These are phyloP conservation scores for Enteromius anoplus DNA, from an alignment of 2,797 vertebrate genomes.

Conservation along the genomic window DNA sequence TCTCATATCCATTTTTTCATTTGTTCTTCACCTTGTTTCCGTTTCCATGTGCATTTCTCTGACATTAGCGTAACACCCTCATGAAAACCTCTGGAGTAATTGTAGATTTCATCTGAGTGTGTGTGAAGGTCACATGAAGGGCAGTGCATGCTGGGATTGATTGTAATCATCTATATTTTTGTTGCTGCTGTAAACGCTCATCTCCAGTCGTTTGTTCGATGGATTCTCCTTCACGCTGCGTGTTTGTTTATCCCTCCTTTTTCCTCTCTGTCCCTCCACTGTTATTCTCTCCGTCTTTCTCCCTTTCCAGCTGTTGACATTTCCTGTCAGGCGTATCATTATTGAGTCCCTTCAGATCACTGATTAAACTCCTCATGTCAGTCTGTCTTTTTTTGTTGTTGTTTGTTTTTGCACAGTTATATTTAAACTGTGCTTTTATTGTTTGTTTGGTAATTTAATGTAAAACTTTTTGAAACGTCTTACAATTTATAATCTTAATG, in stretches of 20 bases:
- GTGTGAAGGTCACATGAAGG: slow-evolving; percentile 29
- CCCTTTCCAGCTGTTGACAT: slow-evolving; percentile 67
- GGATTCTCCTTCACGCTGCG: not conserved
- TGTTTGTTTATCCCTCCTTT: slow-evolving; percentile 15
- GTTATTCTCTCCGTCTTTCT: slow-evolving; percentile 7
- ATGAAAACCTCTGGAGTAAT: slow-evolving; percentile 1
- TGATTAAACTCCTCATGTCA: slow-evolving; percentile 64
- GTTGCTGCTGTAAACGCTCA: slow-evolving; percentile 26
- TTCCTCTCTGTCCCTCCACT: not conserved
- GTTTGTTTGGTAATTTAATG: too few relatives aligned
- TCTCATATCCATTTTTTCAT: not conserved
- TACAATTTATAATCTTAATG: too few relatives aligned
- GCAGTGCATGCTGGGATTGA: slow-evolving; percentile 32
- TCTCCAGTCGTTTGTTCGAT: slow-evolving; percentile 11
- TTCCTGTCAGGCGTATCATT: slow-evolving; percentile 77
- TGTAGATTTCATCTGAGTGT: not conserved
- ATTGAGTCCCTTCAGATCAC: slow-evolving; percentile 71
- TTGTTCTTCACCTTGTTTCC: not conserved
- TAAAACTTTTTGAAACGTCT: too few relatives aligned
- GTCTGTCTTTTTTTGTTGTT: not conserved
- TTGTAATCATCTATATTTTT: slow-evolving; percentile 45
- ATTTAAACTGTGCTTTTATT: too few relatives aligned
- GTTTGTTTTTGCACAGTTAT: slow-evolving; percentile 16
- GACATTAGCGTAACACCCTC: not conserved
- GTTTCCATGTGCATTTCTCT: not conserved